Conservation (phyloP, 1,140 invertebrate species). For the Hylyphantes graminicola region DNA sequence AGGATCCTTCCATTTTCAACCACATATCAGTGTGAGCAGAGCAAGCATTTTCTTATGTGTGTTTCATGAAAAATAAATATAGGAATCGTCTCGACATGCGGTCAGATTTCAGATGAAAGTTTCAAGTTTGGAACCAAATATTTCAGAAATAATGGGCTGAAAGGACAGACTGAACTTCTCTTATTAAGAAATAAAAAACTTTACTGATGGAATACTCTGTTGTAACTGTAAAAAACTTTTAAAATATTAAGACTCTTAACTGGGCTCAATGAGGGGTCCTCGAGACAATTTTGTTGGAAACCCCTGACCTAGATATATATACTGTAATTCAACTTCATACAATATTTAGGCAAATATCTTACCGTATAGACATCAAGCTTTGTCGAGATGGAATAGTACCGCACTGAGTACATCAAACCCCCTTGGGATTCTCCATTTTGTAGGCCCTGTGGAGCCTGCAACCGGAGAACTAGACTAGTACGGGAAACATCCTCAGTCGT, state of each 20-base stretch:
- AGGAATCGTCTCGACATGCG: too few relatives aligned
- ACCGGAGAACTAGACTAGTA: constrained; percentile 12
- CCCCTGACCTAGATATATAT: background rate
- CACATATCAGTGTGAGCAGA: too few relatives aligned
- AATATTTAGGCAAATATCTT: background rate
- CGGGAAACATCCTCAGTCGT: background rate
- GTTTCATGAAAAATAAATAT: too few relatives aligned
- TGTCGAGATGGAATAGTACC: constrained; percentile 1
- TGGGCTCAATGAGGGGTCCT: background rate
- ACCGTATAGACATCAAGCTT: background rate
- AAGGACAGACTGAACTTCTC: too few relatives aligned
- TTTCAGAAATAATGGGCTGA: too few relatives aligned
- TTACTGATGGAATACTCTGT: too few relatives aligned
- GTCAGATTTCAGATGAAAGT: too few relatives aligned
- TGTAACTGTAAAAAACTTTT: background rate
- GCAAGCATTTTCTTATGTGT: too few relatives aligned
- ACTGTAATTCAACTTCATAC: background rate
- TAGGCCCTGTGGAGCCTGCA: constrained; percentile 22
- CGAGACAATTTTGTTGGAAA: background rate
- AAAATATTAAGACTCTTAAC: background rate
- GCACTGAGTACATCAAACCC: background rate
- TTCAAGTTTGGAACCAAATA: too few relatives aligned
- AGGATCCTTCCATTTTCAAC: too few relatives aligned
- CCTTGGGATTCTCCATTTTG: background rate
- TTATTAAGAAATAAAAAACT: too few relatives aligned